Evolutionary conservation across 1,140 invertebrate genomes (phyloP).

Genomic region (Diuraphis noxia): DNA sequence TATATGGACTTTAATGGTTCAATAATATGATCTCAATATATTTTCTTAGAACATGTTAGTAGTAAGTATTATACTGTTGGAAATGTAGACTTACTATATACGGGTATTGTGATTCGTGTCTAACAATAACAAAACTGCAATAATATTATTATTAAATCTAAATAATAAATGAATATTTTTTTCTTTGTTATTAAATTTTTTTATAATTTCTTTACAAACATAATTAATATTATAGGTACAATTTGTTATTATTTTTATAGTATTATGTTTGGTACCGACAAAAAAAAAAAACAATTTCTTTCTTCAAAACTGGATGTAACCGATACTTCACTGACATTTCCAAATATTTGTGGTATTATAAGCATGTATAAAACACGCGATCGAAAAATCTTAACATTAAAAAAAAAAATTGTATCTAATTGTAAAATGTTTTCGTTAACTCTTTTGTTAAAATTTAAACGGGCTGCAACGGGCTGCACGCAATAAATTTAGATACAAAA

Average conservation of each 20-base stretch:
- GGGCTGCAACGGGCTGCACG: neutral
- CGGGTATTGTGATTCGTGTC: neutral
- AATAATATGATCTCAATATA: neutral
- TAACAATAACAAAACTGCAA: neutral
- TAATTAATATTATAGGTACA: neutral
- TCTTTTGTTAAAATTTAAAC: neutral
- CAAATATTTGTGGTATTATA: neutral
- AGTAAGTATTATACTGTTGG: neutral
- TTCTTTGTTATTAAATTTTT: neutral
- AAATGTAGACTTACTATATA: neutral
- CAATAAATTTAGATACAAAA: neutral
- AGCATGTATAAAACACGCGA: neutral
- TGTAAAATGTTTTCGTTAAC: neutral
- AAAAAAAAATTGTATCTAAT: neutral
- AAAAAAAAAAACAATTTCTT: neutral
- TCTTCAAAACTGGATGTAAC: neutral
- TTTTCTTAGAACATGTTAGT: neutral
- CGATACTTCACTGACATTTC: neutral
- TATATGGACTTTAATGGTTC: neutral
- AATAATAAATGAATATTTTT: neutral
- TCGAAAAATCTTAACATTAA: neutral
- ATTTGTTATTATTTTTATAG: neutral
- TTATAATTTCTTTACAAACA: neutral
- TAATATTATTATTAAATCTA: neutral
- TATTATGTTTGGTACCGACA: neutral